Base-by-base conservation (phyloP, 2,797 vertebrate species). In the Florisuga fusca region DNA sequence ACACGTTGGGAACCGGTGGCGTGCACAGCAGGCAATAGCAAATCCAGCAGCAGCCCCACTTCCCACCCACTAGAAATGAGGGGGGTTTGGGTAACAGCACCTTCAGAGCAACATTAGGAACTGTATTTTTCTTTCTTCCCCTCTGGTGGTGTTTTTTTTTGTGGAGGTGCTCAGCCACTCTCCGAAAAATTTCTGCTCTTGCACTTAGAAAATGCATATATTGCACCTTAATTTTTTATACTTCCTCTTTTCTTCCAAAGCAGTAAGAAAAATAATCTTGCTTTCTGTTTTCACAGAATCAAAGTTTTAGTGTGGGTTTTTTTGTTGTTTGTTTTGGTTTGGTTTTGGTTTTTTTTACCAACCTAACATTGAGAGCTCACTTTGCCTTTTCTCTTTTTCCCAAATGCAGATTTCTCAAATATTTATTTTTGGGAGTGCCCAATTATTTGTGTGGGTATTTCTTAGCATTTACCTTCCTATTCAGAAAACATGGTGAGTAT, bases 1-100 rank as follows among this genome's bases (percentile, higher is more conserved):
- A 23, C 57, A 50, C 2, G 0, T 18, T 0, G 3, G 82, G 51
- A 63, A 63, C 26, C 0, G 2, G 33, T 57, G 38, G 33, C 2
- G 3, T 19, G 58, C 58, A 22, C 29, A 63, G 68, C 1, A 1
- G 41, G 59, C 64, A 84, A 23, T 0, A 6, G 36, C 71, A 84
- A 50, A 73, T 45, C 59, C 67, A 79, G 43, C 10, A 29, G 48
- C 17, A 34, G 29, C 18, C 63, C 54, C 7, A 2, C 62, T 63
- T 74, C 67, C 43, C 5, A 0, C 33, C 19, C 7, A 0, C 22
- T 79, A 34, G 22, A 50, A 22, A 5, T 8, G 22, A 20, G 31
- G 19, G 5, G 67, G 19, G 31, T 38, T 82, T 75, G 54, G 31
- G 27, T 51, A 41, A 34, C 8, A 1, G 13, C 19, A 15, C 16